phyloP scores from a whole-genome alignment of 1,140 invertebrate genomes.

The Leptopilina boulardi region DNA sequence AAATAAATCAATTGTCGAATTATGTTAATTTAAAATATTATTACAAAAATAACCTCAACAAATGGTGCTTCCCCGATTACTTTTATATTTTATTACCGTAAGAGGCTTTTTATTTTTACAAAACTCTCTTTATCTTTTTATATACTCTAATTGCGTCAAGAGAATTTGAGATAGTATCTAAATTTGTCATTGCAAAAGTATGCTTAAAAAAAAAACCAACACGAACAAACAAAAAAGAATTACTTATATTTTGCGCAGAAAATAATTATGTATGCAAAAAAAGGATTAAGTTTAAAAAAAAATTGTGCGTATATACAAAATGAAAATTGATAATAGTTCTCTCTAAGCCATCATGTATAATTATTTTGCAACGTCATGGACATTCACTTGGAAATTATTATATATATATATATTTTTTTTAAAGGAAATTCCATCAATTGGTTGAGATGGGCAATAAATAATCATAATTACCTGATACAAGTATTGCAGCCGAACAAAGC shows the following conservation, averaged over 20 bases:
- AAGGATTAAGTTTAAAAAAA: neutral
- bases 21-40: too few species aligned
- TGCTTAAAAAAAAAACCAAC: neutral
- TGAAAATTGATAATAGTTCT: neutral
- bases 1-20: neutral
- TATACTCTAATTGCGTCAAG: neutral
- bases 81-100: too few species aligned
- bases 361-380: neutral
- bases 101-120: neutral
- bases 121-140: neutral
- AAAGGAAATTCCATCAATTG: neutral
- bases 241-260: neutral
- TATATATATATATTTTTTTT: too few species aligned
- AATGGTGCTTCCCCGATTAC: too few species aligned
- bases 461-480: constrained; percentile 4
- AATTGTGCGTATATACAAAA: neutral
- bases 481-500: neutral
- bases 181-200: constrained; percentile 10
- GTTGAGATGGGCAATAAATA: neutral
- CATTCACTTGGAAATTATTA: neutral
- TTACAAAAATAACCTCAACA: too few species aligned
- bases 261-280: neutral
- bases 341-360: neutral
- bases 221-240: neutral
- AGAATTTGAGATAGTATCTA: neutral